A percentile compares a stretch with the other conserved stretches of the same genome.
phyloP scores from a whole-genome alignment of 2,888 invertebrate genomes.

The Plebejus anna region DNA sequence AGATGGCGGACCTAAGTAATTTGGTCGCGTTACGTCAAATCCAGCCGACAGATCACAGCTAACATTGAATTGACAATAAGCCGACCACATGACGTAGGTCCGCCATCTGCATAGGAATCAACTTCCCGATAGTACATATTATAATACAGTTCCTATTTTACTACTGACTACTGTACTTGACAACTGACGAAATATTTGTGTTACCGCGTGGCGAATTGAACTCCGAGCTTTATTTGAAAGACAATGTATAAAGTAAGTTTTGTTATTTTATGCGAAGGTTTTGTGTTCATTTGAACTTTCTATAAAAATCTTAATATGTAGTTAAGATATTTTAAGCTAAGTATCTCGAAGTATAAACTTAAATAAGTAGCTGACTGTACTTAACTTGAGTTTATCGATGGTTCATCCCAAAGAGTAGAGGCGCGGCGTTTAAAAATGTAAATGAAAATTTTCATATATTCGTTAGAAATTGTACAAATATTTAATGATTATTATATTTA shows the following conservation, averaged over 20 bases:
- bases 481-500: slow-evolving; percentile 13
- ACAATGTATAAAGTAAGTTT: background rate
- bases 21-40: too few species aligned
- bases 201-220: slow-evolving; percentile 5
- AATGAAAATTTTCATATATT: slow-evolving; percentile 2
- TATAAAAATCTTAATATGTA: background rate
- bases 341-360: slow-evolving; percentile 18
- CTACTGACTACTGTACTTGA: background rate
- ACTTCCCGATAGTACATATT: background rate
- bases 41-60: too few species aligned
- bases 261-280: slow-evolving; percentile 14
- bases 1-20: too few species aligned
- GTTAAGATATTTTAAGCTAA: slow-evolving; percentile 10
- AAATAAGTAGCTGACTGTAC: slow-evolving; percentile 20
- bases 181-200: background rate
- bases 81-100: too few species aligned
- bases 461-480: slow-evolving; percentile 23
- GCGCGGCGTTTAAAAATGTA: slow-evolving; percentile 1
- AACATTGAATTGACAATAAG: too few species aligned
- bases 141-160: slow-evolving; percentile 39
- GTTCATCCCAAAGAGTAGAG: background rate
- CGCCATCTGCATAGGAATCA: too few species aligned
- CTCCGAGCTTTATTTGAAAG: background rate
- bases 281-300: background rate
- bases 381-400: slow-evolving; percentile 13